Evolutionary conservation across 2,113 vertebrate species (phyloP).

Genomic region (Leiothrix lutea): DNA sequence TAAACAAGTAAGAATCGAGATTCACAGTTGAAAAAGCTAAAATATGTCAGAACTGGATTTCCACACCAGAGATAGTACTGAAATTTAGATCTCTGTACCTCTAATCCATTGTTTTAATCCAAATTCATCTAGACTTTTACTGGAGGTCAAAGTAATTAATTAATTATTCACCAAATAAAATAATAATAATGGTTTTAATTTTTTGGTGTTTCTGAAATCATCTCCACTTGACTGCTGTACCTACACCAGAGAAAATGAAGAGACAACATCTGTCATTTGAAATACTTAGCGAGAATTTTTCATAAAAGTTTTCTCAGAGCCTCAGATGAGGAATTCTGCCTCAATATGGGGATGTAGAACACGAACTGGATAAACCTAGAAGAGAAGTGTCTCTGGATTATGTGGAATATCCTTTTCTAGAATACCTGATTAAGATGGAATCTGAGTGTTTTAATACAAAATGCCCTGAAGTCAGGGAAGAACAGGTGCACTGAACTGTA

Average conservation of each 20-base stretch:
- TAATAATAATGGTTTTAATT: not conserved
- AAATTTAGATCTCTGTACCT: not conserved
- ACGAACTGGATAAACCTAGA: not conserved
- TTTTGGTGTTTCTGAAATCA: not conserved
- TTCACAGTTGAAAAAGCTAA: not conserved
- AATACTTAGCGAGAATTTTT: not conserved
- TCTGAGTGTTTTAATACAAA: not conserved
- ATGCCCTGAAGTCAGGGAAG: not conserved
- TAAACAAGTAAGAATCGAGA: not conserved
- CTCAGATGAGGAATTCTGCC: not conserved
- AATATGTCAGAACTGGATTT: not conserved
- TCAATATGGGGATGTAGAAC: not conserved
- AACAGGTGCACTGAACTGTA: not conserved
- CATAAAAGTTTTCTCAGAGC: not conserved
- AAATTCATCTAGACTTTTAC: not conserved
- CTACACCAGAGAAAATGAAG: not conserved
- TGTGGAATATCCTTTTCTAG: not conserved
- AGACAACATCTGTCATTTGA: not conserved
- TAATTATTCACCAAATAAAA: not conserved
- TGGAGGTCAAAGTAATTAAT: not conserved
- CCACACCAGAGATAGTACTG: not conserved
- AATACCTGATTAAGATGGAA: not conserved
- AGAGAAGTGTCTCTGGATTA: not conserved
- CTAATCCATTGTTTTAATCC: not conserved
- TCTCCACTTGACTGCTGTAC: not conserved